A percentile compares a stretch with the other conserved stretches of the same genome.
These are phyloP conservation scores for Molossus alvarezi DNA, from an alignment of 2,797 vertebrate genomes.

Conservation along the genomic window DNA sequence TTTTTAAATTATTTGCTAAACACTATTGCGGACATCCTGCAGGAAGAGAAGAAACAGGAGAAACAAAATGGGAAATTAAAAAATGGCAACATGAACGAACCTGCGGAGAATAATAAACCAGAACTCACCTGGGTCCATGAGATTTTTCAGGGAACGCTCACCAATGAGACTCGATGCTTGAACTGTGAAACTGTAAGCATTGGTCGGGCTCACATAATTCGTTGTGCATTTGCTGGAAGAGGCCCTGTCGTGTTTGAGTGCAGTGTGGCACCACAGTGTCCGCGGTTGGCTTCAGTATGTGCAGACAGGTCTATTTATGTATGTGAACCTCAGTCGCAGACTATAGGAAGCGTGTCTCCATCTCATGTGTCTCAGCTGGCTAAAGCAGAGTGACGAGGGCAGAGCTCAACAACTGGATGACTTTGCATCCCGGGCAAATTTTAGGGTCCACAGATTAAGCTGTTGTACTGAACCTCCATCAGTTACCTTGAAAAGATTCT, in stretches of 20 bases:
- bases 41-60: conserved; percentile 99
- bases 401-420: not conserved
- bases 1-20: conserved; percentile 99
- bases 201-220: not conserved
- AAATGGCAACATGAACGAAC: conserved; percentile 93
- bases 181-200: conserved; percentile 98
- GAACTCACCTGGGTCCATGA: conserved; percentile 99
- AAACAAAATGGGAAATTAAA: conserved; percentile 97
- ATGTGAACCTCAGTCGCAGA: not conserved
- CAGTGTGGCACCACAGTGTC: rapidly evolving
- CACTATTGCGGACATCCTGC: conserved; percentile 98
- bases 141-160: conserved; percentile 99
- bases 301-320: not conserved
- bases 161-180: conserved; percentile 99
- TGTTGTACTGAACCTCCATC: not conserved
- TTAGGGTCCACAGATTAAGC: not conserved
- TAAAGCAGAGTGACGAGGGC: not conserved
- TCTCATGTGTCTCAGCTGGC: not conserved
- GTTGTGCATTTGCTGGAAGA: not conserved
- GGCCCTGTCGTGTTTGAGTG: conserved; percentile 41
- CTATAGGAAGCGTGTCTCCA: not conserved
- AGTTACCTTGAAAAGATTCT: conserved; percentile 17
- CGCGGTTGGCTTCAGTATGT: not conserved
- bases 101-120: conserved; percentile 94
- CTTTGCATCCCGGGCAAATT: not conserved